These are phyloP conservation scores for Bombycilla garrulus DNA, from an alignment of 2,113 vertebrate genomes.

Conservation along the genomic window DNA sequence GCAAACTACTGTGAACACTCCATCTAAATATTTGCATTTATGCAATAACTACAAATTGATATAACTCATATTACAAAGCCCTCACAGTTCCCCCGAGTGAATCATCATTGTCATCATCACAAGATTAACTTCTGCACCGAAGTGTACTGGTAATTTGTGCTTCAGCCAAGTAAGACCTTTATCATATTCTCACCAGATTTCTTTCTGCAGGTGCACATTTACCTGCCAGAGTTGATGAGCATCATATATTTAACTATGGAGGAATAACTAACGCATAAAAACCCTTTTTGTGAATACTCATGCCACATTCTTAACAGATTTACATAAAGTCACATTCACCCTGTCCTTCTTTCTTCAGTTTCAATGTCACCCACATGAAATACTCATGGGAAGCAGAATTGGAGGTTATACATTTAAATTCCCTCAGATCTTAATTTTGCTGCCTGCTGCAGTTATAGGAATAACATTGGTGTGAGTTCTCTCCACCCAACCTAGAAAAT, in stretches of 20 bases:
- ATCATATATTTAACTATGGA: neutral
- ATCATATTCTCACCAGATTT: neutral
- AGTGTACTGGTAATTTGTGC: neutral
- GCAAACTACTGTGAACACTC: neutral
- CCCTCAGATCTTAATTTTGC: slow-evolving; percentile 15
- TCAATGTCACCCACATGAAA: neutral
- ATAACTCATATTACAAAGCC: neutral
- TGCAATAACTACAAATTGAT: neutral
- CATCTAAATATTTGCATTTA: neutral
- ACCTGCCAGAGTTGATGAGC: neutral
- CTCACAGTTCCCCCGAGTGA: neutral
- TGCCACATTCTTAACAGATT: slow-evolving; percentile 10
- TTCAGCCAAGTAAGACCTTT: neutral
- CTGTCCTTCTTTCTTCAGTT: neutral
- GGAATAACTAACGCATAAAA: slow-evolving; percentile 25
- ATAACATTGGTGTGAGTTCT: neutral
- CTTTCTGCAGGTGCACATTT: neutral
- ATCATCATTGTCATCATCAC: neutral
- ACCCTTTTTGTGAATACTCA: neutral
- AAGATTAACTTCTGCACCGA: neutral
- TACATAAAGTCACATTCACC: slow-evolving; percentile 25
- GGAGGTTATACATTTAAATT: neutral
- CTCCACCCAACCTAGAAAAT: neutral
- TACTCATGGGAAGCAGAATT: neutral
- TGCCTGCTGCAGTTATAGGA: neutral